Percentiles rank a stretch among this genome's conserved stretches.
Conservation (phyloP, 2,888 invertebrate genomes). For the Anticlea derivata region DNA sequence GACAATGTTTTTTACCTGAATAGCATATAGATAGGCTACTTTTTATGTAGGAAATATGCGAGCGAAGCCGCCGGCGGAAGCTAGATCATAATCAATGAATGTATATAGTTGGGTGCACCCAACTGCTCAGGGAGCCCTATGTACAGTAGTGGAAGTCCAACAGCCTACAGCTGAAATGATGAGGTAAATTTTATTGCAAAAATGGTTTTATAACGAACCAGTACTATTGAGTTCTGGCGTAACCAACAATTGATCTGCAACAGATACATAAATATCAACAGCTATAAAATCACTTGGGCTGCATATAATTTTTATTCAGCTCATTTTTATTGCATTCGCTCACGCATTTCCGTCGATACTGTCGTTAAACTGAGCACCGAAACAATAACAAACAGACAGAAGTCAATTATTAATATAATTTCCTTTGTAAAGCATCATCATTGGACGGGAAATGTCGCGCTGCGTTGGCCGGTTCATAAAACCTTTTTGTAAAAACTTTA, state of each 20-base stretch:
- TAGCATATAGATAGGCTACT: too few species aligned
- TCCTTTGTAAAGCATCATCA: constrained; percentile 14
- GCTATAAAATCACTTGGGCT: constrained; percentile 39
- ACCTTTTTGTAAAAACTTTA: not conserved
- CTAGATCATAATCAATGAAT: too few species aligned
- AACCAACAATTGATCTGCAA: constrained; percentile 3
- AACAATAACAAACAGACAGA: constrained; percentile 38
- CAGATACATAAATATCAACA: constrained; percentile 18
- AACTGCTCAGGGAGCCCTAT: too few species aligned
- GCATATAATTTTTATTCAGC: constrained; percentile 42
- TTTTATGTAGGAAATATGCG: too few species aligned
- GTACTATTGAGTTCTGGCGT: not conserved
- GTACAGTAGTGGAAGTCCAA: too few species aligned
- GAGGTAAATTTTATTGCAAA: too few species aligned
- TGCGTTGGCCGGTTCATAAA: not conserved
- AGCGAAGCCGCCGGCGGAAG: too few species aligned
- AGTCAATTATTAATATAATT: constrained; percentile 30
- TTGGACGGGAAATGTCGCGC: not conserved
- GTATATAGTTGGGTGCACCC: too few species aligned
- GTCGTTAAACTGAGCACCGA: constrained; percentile 37
- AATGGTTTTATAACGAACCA: too few species aligned
- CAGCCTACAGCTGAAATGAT: too few species aligned
- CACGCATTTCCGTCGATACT: constrained; percentile 48
- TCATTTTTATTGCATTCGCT: constrained; percentile 41
- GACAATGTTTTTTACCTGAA: too few species aligned